phyloP scores from a whole-genome alignment of 2,113 vertebrate genomes.

The Typhlomys cinereus region DNA sequence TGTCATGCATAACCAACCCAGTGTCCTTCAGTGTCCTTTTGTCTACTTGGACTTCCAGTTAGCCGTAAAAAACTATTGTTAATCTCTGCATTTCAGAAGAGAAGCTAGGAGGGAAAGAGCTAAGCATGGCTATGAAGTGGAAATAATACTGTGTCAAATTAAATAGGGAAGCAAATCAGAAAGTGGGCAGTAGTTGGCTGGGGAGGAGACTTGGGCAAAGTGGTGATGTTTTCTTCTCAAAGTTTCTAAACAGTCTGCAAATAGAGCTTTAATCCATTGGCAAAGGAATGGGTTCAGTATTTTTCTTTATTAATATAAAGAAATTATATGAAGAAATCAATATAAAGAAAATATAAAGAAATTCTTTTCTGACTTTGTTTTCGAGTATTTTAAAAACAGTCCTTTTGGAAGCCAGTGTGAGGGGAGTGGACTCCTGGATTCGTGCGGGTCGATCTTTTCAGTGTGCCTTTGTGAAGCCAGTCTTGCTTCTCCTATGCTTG shows the following conservation, averaged over 20 bases:
- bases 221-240: not conserved
- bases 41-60: constrained; percentile 25
- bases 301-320: not conserved
- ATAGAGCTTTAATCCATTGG: not conserved
- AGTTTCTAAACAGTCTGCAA: not conserved
- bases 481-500: not conserved
- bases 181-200: not conserved
- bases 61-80: not conserved
- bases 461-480: not conserved
- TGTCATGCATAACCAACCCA: constrained; percentile 28
- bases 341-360: no score
- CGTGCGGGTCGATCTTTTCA: not conserved
- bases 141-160: not conserved
- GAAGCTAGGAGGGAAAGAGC: not conserved
- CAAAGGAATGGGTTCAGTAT: not conserved
- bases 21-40: constrained; percentile 1
- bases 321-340: constrained; percentile 12
- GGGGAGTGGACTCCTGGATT: not conserved
- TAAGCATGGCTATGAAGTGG: not conserved
- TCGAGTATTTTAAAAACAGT: not conserved
- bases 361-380: not conserved
- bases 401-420: not conserved
- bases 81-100: constrained; percentile 3
- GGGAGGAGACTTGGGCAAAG: not conserved
- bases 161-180: not conserved